Evolutionary conservation across 2,888 invertebrate species (phyloP).

Genomic region (Folsomia manolachei): DNA sequence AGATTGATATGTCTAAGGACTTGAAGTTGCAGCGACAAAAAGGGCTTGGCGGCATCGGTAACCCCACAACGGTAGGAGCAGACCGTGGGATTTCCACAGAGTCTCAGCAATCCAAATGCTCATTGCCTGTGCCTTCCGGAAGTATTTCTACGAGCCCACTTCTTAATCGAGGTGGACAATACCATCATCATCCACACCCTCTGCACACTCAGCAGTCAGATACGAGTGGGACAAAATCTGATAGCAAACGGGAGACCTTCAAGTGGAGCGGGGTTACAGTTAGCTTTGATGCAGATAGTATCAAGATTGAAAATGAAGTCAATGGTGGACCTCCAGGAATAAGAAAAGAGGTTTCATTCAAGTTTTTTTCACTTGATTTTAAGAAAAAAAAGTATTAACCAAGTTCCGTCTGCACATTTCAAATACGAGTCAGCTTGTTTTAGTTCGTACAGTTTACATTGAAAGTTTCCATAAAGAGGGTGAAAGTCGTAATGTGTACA

Average conservation of each 20-base stretch:
- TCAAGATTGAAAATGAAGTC: slow-evolving; percentile 51
- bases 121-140: slow-evolving; percentile 30
- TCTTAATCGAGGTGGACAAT: slow-evolving; percentile 23
- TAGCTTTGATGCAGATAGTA: slow-evolving; percentile 50
- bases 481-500: no score
- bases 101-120: slow-evolving; percentile 41
- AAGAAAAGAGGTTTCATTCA: slow-evolving; percentile 46
- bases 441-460: no score
- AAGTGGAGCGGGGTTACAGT: slow-evolving; percentile 51
- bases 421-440: no score
- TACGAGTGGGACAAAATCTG: slow-evolving; percentile 28
- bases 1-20: slow-evolving; percentile 36
- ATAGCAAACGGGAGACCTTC: slow-evolving; percentile 47
- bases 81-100: slow-evolving; percentile 46
- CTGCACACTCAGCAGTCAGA: slow-evolving; percentile 41
- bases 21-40: slow-evolving; percentile 46
- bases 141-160: slow-evolving; percentile 37
- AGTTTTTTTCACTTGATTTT: neutral
- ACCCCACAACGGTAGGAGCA: slow-evolving; percentile 25
- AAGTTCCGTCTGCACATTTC: no score
- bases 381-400: no score
- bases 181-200: slow-evolving; percentile 7
- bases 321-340: slow-evolving; percentile 49
- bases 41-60: slow-evolving; percentile 43
- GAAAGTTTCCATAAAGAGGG: no score